Evolutionary conservation across 2,888 invertebrate species (phyloP), one percentile per base, ranked within the genome.

Genomic region (Scaeva pyrastri): DNA sequence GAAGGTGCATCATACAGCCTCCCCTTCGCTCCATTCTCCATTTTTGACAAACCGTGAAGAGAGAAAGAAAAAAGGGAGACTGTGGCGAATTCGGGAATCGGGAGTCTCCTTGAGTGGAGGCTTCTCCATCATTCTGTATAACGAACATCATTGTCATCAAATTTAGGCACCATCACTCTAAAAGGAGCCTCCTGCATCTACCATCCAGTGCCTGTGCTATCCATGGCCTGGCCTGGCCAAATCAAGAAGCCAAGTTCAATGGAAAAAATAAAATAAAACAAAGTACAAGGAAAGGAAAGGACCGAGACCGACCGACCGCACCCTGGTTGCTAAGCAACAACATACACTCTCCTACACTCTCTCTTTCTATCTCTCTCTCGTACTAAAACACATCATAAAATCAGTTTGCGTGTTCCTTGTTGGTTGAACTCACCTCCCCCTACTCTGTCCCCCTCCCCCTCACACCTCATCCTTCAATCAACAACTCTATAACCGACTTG

Each of bases 261-360:
- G 74, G n/a, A n/a, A n/a, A 45, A 71, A 77, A 58, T 58, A 31
- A 36, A 16, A 43, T 43, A 4, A 21, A 50, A 41, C 16, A 26
- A 26, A 26, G 36, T 11, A 39, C 36, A 58, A 85, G 68, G 41
- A 43, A 26, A 62, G 23, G 23, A 76, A 86, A 81, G 73, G 81
- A 58, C 56, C 31, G 31, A 55, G 76, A 74, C 78, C 70, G 68
- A 75, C 74, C 81, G 86, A 82, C 86, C 86, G 86, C 86, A 86
- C 86, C 86, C 86, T 86, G 86, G 86, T 86, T 86, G 86, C 86
- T 86, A 86, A 82, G 86, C 86, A 81, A 86, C 86, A 31, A 31
- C 31, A 5, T 31, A 31, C 31, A 45, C 70, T 86, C 71, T 77
- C 50, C 68, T 77, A 66, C 31, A 48, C 82, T 78, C 78, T 70